Conservation (phyloP, 2,113 vertebrate genomes). For the Nesogale talazaci region DNA sequence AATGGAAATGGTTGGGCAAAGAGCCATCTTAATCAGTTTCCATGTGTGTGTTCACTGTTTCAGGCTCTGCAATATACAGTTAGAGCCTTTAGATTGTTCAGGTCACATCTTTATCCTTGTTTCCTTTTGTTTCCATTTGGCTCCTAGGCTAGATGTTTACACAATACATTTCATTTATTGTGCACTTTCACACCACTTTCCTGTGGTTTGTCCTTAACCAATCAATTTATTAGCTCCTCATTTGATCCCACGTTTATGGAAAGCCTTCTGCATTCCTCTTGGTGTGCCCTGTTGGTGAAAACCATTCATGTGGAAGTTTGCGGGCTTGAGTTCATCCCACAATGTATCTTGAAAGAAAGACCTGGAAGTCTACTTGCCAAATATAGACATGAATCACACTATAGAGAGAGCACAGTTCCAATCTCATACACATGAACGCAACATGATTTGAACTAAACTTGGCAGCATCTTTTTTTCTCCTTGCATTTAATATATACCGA, state of each 20-base stretch:
- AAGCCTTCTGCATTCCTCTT: neutral
- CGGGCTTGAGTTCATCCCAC: no score
- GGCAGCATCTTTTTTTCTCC: neutral
- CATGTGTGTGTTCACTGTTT: neutral
- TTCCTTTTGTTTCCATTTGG: neutral
- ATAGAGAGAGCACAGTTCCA: neutral
- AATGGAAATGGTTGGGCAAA: neutral
- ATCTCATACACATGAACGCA: neutral
- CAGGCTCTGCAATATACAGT: neutral
- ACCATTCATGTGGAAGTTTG: no score
- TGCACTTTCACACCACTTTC: no score
- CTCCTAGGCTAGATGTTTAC: neutral
- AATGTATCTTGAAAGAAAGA: neutral
- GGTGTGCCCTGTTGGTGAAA: neutral
- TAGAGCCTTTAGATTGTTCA: neutral
- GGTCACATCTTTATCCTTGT: neutral
- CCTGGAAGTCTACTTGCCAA: neutral
- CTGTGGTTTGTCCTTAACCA: neutral
- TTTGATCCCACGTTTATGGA: neutral
- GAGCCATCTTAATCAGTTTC: neutral
- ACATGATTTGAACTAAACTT: neutral
- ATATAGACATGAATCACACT: neutral
- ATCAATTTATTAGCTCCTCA: neutral
- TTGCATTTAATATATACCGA: neutral
- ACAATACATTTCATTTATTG: no score